Evolutionary conservation across 2,797 vertebrate genomes (phyloP).

Genomic region (Crossoptilon crossoptilon): DNA sequence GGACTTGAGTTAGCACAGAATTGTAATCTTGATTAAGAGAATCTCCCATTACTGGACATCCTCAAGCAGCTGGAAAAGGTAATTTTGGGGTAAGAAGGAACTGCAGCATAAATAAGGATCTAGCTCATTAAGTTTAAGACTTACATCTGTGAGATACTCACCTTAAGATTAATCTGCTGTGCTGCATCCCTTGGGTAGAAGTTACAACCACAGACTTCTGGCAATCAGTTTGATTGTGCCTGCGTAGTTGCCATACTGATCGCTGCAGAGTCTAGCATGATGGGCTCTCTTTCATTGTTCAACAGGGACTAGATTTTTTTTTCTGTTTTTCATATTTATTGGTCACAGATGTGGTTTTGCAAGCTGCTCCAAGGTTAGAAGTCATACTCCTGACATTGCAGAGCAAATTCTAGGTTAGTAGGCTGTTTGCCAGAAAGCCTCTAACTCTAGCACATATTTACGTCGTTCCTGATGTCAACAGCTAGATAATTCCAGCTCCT

Average conservation of each 20-base stretch:
- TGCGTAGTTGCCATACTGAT: neutral
- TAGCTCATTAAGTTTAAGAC: slow-evolving; percentile 23
- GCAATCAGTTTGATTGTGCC: neutral
- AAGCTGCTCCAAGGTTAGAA: slow-evolving; percentile 41
- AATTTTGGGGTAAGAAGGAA: slow-evolving; percentile 3
- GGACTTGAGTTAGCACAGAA: slow-evolving; percentile 17
- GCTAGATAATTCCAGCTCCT: neutral
- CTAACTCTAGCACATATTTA: neutral
- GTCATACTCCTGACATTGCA: neutral
- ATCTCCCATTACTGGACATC: neutral
- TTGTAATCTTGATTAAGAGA: neutral
- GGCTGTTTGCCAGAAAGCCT: neutral
- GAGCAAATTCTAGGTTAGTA: slow-evolving; percentile 17
- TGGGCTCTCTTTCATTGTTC: neutral
- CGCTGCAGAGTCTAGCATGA: neutral
- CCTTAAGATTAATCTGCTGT: neutral
- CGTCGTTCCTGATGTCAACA: slow-evolving; percentile 36
- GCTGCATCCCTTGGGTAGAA: neutral
- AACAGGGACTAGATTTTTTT: neutral
- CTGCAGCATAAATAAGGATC: slow-evolving; percentile 16
- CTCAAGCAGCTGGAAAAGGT: slow-evolving; percentile 19
- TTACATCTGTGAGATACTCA: neutral
- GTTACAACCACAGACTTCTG: neutral
- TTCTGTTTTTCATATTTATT: neutral
- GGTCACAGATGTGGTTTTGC: slow-evolving; percentile 28